phyloP scores from a whole-genome alignment of 2,113 vertebrate genomes.

The Prionailurus bengalensis region DNA sequence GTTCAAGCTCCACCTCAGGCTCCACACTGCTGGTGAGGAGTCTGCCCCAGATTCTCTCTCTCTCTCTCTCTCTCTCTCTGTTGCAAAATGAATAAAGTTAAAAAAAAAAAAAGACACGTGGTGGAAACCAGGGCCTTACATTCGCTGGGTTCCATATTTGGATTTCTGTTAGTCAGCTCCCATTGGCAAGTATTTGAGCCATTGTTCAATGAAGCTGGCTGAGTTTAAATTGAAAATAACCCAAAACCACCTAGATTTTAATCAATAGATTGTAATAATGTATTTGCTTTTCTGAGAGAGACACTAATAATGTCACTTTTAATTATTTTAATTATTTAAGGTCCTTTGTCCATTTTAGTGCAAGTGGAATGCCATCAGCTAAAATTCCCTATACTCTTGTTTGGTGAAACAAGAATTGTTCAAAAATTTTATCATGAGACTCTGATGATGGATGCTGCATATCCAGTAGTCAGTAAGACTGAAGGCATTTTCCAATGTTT shows the following conservation, averaged over 20 bases:
- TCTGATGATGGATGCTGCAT: background rate
- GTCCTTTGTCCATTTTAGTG: background rate
- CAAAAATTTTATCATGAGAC: background rate
- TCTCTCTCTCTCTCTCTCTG: too few relatives aligned
- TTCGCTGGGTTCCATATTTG: background rate
- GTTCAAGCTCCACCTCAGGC: too few relatives aligned
- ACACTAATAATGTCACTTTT: background rate
- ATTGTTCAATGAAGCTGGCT: background rate
- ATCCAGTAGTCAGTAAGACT: background rate
- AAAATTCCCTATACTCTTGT: background rate
- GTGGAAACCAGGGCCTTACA: background rate
- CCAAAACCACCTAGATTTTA: background rate
- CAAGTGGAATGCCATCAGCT: background rate
- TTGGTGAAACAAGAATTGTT: background rate
- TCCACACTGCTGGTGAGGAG: too few relatives aligned
- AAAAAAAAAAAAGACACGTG: background rate
- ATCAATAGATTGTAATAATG: background rate
- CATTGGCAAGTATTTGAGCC: background rate
- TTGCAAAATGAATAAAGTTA: too few relatives aligned
- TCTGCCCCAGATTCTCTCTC: too few relatives aligned
- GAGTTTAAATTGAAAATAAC: background rate
- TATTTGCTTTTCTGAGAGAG: background rate
- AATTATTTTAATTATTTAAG: background rate
- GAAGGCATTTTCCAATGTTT: background rate
- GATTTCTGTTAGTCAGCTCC: background rate